phyloP scores from a whole-genome alignment of 2,797 vertebrate genomes.

The Antrozous pallidus region DNA sequence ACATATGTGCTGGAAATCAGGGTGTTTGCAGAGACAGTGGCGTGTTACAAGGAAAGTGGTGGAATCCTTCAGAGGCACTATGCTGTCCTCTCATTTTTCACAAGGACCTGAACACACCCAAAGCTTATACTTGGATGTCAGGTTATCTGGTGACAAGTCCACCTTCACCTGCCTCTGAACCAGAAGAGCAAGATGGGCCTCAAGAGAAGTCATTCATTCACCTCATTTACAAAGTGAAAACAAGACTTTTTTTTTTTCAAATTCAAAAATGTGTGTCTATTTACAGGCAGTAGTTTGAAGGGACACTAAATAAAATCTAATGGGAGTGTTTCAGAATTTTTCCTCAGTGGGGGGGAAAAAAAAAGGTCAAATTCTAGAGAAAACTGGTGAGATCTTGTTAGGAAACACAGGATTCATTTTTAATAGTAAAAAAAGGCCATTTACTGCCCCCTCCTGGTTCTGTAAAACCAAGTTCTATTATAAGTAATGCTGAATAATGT shows the following conservation, averaged over 20 bases:
- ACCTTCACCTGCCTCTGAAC: accelerated
- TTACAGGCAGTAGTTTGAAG: neutral
- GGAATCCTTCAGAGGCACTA: too few relatives aligned
- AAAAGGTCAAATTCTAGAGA: conserved; percentile 4
- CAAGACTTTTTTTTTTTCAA: neutral
- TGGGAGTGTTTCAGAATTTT: neutral
- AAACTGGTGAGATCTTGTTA: neutral
- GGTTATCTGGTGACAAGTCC: neutral
- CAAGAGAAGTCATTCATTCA: neutral
- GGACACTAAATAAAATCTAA: conserved; percentile 29
- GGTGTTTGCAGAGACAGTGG: neutral
- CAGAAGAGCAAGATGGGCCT: neutral
- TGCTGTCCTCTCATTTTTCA: neutral
- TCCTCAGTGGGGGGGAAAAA: neutral
- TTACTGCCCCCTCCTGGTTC: conserved; percentile 83
- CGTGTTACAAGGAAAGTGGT: neutral
- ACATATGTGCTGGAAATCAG: neutral
- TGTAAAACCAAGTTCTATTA: conserved; percentile 46
- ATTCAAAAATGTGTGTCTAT: neutral
- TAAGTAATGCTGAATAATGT: conserved; percentile 31
- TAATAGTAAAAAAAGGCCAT: conserved; percentile 79
- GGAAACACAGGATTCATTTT: conserved; percentile 20
- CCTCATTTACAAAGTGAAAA: neutral
- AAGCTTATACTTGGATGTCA: neutral
- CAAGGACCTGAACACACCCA: neutral